A percentile compares a stretch with the other conserved stretches of the same genome.
phyloP scores from a whole-genome alignment of 2,113 vertebrate genomes.

The Emydura subglobosa region DNA sequence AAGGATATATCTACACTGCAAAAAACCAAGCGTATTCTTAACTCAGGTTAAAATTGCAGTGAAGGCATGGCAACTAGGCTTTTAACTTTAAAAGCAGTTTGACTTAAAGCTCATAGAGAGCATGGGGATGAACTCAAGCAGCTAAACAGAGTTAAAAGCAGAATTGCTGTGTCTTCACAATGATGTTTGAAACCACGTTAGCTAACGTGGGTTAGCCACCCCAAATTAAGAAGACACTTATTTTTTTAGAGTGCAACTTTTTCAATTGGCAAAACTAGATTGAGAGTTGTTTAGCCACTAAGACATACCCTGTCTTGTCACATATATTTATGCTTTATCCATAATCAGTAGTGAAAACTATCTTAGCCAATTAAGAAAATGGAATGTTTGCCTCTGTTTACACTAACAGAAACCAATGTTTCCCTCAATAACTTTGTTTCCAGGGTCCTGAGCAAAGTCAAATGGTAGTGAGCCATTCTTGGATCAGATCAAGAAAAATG shows the following conservation, averaged over 20 bases:
- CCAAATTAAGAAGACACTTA: background rate
- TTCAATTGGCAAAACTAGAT: background rate
- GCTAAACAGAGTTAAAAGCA: no score
- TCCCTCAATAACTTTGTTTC: slow-evolving; percentile 6
- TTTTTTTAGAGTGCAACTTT: background rate
- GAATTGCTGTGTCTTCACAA: no score
- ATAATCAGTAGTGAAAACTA: background rate
- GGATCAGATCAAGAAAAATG: slow-evolving; percentile 44
- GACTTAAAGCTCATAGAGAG: no score
- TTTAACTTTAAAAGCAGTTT: no score
- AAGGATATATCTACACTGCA: no score
- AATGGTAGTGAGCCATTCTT: slow-evolving; percentile 49
- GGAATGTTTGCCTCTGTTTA: slow-evolving; percentile 43
- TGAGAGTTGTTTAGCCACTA: background rate
- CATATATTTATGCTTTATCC: background rate
- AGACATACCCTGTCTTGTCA: background rate
- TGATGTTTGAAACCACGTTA: background rate
- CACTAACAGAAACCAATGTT: slow-evolving; percentile 33
- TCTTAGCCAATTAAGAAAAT: slow-evolving; percentile 29
- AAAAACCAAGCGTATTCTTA: background rate
- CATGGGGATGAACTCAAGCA: no score
- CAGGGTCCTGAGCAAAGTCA: slow-evolving; percentile 57
- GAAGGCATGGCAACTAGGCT: no score
- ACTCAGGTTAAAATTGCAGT: no score
- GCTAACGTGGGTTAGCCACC: background rate